phyloP scores from a whole-genome alignment of 2,888 invertebrate species.

The Oxycera nigricornis region DNA sequence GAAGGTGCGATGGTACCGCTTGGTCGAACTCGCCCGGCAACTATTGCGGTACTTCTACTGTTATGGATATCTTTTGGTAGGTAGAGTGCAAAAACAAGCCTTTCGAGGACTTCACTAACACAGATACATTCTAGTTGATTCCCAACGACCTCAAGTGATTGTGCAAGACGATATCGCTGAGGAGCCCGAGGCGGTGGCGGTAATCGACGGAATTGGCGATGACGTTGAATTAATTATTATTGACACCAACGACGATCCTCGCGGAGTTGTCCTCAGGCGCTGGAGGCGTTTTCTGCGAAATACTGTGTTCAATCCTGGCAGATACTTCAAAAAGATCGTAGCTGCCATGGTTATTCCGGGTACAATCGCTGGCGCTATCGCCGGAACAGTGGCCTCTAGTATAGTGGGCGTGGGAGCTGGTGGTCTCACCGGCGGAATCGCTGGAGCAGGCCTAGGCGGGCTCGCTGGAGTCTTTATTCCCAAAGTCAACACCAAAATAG shows the following conservation, averaged over 20 bases:
- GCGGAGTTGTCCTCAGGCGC: constrained; percentile 13
- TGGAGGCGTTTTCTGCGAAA: constrained; percentile 23
- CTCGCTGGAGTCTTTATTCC: constrained; percentile 22
- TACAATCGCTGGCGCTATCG: constrained; percentile 24
- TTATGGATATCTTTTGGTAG: constrained; percentile 9
- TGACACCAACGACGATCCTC: constrained; percentile 3
- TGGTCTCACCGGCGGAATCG: constrained; percentile 11
- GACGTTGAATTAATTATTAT: constrained; percentile 20
- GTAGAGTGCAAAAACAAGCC: neutral
- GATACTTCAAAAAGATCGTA: neutral
- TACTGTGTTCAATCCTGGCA: neutral
- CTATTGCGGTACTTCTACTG: neutral
- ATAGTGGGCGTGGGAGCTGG: constrained; percentile 30
- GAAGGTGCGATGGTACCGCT: neutral
- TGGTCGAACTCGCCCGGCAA: neutral
- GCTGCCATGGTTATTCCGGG: constrained; percentile 16
- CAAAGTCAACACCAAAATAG: neutral
- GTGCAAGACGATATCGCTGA: neutral
- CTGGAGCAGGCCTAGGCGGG: constrained; percentile 32
- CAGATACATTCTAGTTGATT: neutral
- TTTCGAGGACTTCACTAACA: neutral
- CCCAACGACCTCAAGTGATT: neutral
- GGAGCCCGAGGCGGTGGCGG: neutral
- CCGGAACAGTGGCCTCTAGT: constrained; percentile 18
- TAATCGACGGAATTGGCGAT: neutral